Evolutionary conservation across 2,797 vertebrate species (phyloP), one percentile per base, ranked within the genome.

Genomic region (Sebastes itinus): DNA sequence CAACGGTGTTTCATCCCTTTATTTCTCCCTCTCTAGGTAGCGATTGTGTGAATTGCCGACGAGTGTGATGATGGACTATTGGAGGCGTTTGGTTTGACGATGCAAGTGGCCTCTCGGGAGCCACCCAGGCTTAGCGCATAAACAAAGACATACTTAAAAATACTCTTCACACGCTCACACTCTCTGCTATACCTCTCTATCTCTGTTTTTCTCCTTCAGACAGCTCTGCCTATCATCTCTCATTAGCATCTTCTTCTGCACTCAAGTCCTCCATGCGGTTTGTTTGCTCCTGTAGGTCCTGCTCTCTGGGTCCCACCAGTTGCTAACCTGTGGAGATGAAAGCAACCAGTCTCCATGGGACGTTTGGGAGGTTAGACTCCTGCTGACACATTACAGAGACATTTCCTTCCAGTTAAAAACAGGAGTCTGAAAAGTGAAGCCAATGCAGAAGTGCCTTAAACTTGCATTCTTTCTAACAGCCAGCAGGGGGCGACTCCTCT

Each of bases 141-240:
- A 93, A 94, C 87, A 94, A 88, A 90, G 76, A 83, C 86, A 87
- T 82, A 87, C 85, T 92, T 90, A 86, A 92, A 65, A 91, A 90
- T 84, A 90, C 88, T 82, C 87, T 87, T 88, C 77, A 81, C 78
- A 87, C 63, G 75, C 75, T 59, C 61, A 52, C 12, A 46, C 69
- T 62, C 38, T 75, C 42, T 63, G 49, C 60, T 74, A 61, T 74
- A 74, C 49, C 62, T 80, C 77, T 89, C 84, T 73, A 77, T 83
- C 56, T 38, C 10, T 54, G n/a, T 56, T 75, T 68, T 87, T 60
- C 35, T 66, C 71, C 61, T 79, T 42, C 27, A 78, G 32, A 78
- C 71, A 65, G 22, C 65, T 79, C 68, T 49, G 72, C 33, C 75
- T 63, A 28, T 75, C 76, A 25, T 62, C 42, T 62, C 79, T 92